Base-by-base conservation (phyloP, 2,113 vertebrate genomes). In the Eulacestoma nigropectus region DNA sequence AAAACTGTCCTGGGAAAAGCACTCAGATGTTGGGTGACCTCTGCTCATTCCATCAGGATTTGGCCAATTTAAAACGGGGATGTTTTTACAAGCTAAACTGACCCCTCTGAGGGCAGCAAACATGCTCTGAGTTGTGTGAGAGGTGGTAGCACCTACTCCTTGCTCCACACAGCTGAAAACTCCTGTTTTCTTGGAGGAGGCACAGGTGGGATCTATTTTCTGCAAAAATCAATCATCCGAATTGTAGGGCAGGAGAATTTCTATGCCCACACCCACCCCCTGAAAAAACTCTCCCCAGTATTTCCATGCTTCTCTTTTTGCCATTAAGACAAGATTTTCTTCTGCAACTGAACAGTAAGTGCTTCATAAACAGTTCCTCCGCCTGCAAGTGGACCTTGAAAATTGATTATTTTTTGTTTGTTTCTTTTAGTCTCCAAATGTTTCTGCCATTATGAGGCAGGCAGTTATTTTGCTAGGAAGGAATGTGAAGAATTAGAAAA, bases 331-430 rank as follows among this genome's bases (percentile, higher is more conserved):
- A 85, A 95, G 93, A 97, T 98, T 98, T 98, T 97, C 97, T 95
- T 87, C 97, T 97, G 97, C 97, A 95, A 96, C 96, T 78, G 93
- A 98, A 94, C 92, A 97, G 96, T 97, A 92, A 97, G 78, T 93
- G 97, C 97, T 97, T 97, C 97, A 94, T 98, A 98, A 98, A 98
- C 97, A 97, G 95, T 91, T 95, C 95, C 93, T 97, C 94, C 30
- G 33, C 96, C 96, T 98, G 97, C 96, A 95, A 98, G 97, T 79
- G 87, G 96, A 98, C 97, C 98, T 98, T 98, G 97, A 98, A 98
- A 98, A 98, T 97, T 97, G 97, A 98, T 98, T 98, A 97, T 97
- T 97, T 97, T 97, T 97, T 98, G 97, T 97, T 97, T 98, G 97
- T 97, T 98, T 97, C 98, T 97, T 97, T 98, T 98, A 96, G 97